A percentile compares a stretch with the other conserved stretches of the same genome.
These are phyloP conservation scores for Elephas maximus DNA, from an alignment of 2,113 vertebrate species.

Conservation along the genomic window DNA sequence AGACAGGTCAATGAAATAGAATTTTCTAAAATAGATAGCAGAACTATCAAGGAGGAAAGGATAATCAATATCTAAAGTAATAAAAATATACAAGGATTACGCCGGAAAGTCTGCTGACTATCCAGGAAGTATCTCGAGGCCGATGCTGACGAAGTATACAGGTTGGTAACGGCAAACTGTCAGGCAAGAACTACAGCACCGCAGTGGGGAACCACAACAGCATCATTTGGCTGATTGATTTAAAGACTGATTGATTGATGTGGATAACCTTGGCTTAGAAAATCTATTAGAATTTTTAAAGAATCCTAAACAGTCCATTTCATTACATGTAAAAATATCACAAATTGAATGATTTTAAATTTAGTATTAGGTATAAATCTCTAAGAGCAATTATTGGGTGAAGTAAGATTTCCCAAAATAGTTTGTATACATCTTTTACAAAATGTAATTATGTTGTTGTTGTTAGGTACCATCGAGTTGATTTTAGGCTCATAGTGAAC, in stretches of 20 bases:
- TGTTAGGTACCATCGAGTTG: background rate
- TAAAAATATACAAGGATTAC: background rate
- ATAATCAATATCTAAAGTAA: background rate
- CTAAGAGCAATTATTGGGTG: background rate
- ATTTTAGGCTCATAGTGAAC: background rate
- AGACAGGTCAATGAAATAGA: conserved; percentile 16
- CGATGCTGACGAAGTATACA: background rate
- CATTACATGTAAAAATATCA: conserved; percentile 30
- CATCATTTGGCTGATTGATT: background rate
- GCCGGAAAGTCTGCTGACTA: conserved; percentile 4
- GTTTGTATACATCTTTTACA: conserved; percentile 3
- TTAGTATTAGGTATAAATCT: conserved; percentile 19
- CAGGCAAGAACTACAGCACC: background rate
- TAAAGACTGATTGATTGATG: background rate
- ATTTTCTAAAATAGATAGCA: conserved; percentile 1
- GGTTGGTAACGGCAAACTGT: background rate
- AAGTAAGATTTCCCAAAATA: conserved; percentile 59
- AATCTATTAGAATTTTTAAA: conserved; percentile 26
- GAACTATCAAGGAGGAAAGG: background rate
- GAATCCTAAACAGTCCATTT: conserved; percentile 30
- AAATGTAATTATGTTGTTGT: background rate
- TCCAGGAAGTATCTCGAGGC: background rate
- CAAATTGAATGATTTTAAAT: conserved; percentile 54
- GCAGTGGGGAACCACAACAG: background rate
- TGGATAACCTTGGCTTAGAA: conserved; percentile 34